These are phyloP conservation scores for Chaitophorus viminalis DNA, from an alignment of 2,888 invertebrate species.

Conservation along the genomic window DNA sequence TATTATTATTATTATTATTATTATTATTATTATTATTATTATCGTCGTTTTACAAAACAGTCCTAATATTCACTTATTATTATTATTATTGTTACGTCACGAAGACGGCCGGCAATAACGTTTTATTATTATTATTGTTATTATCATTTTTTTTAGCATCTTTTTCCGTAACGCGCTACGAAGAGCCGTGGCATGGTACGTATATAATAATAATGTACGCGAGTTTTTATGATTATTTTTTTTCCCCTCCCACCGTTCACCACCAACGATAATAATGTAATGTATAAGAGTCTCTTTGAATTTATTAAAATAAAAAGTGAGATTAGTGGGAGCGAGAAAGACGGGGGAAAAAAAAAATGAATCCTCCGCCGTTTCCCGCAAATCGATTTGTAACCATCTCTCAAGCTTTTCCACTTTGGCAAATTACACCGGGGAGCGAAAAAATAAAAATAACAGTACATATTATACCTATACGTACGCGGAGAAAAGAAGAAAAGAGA, in stretches of 20 bases:
- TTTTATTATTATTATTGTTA: no score
- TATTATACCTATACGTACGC: not conserved
- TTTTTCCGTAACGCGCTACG: not conserved
- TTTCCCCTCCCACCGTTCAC: not conserved
- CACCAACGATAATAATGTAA: not conserved
- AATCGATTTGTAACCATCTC: constrained; percentile 51
- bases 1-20: constrained; percentile 27
- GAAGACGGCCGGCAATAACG: not conserved
- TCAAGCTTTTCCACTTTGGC: constrained; percentile 59
- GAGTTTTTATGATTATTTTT: constrained; percentile 3
- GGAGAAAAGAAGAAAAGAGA: not conserved
- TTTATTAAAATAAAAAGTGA: constrained; percentile 28
- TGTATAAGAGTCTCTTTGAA: not conserved
- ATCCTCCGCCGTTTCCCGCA: constrained; percentile 41
- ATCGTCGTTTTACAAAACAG: not conserved
- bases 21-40: not conserved
- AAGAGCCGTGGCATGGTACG: no score
- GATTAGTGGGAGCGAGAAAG: not conserved
- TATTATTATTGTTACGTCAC: not conserved
- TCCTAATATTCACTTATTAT: not conserved
- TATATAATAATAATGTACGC: no score
- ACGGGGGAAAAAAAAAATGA: constrained; percentile 11
- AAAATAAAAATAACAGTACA: not conserved
- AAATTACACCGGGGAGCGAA: constrained; percentile 42
- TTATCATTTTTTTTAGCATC: not conserved